Evolutionary conservation across 2,888 invertebrate genomes (phyloP).

Genomic region (Coenonympha glycerion): DNA sequence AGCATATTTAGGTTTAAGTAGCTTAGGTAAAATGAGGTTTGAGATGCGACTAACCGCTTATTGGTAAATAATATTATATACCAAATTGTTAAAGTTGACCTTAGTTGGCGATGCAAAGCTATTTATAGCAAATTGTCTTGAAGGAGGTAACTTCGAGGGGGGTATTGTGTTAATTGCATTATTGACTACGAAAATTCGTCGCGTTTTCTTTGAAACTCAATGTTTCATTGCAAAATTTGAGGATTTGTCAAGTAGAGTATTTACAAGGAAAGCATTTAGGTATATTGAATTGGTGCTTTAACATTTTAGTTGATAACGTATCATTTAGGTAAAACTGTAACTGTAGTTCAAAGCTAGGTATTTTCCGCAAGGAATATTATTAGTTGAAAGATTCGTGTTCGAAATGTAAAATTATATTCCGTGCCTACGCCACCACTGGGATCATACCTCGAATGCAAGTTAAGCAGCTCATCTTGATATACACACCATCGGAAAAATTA

Average conservation of each 20-base stretch:
- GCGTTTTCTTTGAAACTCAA: neutral
- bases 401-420: neutral
- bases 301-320: neutral
- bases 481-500: conserved; percentile 39
- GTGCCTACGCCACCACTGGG: neutral
- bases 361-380: neutral
- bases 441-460: conserved; percentile 67
- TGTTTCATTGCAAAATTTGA: neutral
- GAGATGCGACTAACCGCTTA: too few relatives aligned
- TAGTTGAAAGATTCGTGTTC: neutral
- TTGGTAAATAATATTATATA: too few relatives aligned
- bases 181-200: neutral
- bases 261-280: neutral
- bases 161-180: neutral
- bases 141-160: conserved; percentile 11
- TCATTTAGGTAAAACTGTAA: neutral
- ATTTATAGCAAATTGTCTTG: conserved; percentile 9
- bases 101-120: conserved; percentile 8
- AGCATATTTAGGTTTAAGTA: too few relatives aligned
- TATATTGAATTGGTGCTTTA: neutral
- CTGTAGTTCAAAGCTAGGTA: neutral
- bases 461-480: conserved; percentile 61
- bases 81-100: conserved; percentile 5
- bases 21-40: too few relatives aligned
- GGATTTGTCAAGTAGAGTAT: neutral